These are phyloP conservation scores for Macrophya annulata DNA, from an alignment of 2,888 invertebrate genomes.

Conservation along the genomic window DNA sequence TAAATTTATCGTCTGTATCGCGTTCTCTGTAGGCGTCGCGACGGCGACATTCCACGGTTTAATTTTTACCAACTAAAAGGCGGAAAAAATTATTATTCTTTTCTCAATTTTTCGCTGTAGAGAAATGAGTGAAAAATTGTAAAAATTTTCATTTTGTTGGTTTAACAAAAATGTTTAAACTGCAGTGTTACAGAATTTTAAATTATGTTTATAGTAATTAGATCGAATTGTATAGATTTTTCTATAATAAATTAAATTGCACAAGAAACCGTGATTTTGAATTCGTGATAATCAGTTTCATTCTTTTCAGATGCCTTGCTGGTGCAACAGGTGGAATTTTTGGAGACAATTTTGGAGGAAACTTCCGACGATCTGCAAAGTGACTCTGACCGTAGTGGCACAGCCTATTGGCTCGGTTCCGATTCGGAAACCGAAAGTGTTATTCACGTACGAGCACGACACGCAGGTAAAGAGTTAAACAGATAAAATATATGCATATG, in stretches of 20 bases:
- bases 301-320: slow-evolving; percentile 70
- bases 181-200: no score
- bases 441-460: slow-evolving; percentile 80
- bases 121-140: neutral
- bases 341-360: slow-evolving; percentile 94
- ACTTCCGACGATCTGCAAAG: slow-evolving; percentile 92
- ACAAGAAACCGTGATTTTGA: no score
- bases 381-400: slow-evolving; percentile 84
- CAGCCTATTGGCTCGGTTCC: slow-evolving; percentile 82
- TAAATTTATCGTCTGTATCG: neutral
- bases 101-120: no score
- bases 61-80: neutral
- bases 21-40: neutral
- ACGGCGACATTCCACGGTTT: neutral
- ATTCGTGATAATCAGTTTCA: no score
- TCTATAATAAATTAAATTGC: no score
- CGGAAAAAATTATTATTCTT: neutral
- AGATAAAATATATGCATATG: neutral
- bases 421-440: slow-evolving; percentile 93
- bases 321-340: slow-evolving; percentile 84
- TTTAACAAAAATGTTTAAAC: no score
- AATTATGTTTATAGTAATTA: no score
- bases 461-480: slow-evolving; percentile 68
- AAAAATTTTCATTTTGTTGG: neutral
- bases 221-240: no score